Evolutionary conservation across 2,888 invertebrate genomes (phyloP).

Genomic region (Monopis laevigella): DNA sequence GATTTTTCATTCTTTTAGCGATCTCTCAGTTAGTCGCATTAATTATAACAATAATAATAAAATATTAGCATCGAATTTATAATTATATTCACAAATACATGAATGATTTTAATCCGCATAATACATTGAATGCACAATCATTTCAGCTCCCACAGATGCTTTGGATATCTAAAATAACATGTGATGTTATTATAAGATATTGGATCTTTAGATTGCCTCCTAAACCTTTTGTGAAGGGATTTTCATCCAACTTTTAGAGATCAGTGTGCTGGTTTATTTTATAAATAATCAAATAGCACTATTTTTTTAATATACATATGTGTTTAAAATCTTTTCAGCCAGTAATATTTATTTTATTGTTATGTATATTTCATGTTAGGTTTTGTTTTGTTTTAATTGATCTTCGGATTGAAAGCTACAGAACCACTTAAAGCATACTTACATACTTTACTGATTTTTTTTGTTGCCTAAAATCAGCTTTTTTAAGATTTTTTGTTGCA

Average conservation of each 20-base stretch:
- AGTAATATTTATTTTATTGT: no score
- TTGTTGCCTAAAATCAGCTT: constrained; percentile 8
- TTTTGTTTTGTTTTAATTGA: no score
- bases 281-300: no score
- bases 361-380: no score
- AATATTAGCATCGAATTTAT: background rate
- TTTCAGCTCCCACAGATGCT: constrained; percentile 19
- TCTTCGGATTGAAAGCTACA: no score
- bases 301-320: no score
- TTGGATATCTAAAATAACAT: constrained; percentile 51
- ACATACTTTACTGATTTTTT: background rate
- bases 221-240: constrained; percentile 42
- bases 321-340: no score
- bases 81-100: background rate
- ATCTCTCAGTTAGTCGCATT: background rate
- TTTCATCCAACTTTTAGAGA: constrained; percentile 24
- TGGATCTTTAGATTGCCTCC: constrained; percentile 53
- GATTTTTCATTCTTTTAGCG: background rate
- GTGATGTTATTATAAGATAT: constrained; percentile 40
- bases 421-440: background rate
- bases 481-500: constrained; percentile 8
- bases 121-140: constrained; percentile 14
- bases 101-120: background rate
- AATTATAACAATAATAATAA: background rate
- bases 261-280: background rate